Evolutionary conservation across 2,797 vertebrate genomes (phyloP), one percentile per base, ranked within the genome.

Genomic region (Danio aesculapii): DNA sequence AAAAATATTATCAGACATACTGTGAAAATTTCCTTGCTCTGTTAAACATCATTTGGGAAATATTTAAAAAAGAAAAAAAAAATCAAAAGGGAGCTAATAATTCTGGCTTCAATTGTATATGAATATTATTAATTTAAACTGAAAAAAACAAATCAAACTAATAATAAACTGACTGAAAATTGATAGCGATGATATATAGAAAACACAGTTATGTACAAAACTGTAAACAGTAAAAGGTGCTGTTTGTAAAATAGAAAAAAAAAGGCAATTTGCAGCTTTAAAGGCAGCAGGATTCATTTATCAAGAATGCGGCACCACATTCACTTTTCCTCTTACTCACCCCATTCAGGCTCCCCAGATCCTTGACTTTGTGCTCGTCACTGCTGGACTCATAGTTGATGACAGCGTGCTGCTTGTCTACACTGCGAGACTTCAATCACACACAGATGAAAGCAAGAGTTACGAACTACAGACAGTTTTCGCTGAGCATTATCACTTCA

Each of bases 381-480:
- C 91, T 89, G 82, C 94, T 93, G 13, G 94, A 83, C 84, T 99
- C 97, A 8, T 98, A 99, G 94, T 99, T 99, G 90, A 99, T 95
- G 67, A 99, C 98, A n/a, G 98, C 98, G 43, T 99, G 98, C 76
- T 99, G 98, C 84, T 99, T 99, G 89, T 99, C 98, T 89, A 99
- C 98, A 14, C 98, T 99, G 82, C 98, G 96, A 85, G 96, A 97
- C 96, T 97, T 79, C 14, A 84, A 77, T 78, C 64, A 79, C 47
- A 82, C 17, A 80, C 14, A 75, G 57, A 77, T 73, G 86, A 63
- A 83, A 46, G 86, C 79, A 76, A 50, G 16, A 52, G 41, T 58
- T 67, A 75, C 2, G 6, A 16, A n/a, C 55, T 16, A 6, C 1
- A 69, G 53, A 41, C 1, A 10, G 64, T 44, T 41, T 61, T 58